Evolutionary conservation across 2,113 vertebrate genomes (phyloP), one percentile per base, ranked within the genome.

Genomic region (Puntigrus tetrazona): DNA sequence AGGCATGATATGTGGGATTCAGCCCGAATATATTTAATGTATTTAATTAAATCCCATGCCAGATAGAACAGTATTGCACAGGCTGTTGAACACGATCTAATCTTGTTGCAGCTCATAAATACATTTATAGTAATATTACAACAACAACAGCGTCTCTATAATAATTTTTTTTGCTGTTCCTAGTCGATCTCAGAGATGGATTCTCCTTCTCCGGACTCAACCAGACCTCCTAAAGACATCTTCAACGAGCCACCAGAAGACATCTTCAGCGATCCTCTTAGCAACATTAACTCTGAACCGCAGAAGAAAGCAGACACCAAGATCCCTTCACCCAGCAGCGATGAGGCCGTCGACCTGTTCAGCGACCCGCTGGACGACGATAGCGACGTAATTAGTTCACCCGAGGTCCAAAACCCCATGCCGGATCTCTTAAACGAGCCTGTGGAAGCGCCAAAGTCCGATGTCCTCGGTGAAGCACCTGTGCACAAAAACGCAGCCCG

Each of bases 141-240:
- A 36, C 65, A 69, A 36, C 4, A 69, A 31, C n/a, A n/a, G n/a
- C n/a, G n/a, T n/a, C 65, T 38, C 31, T 36, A 69, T 69, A 36
- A 34, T 29, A 3, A 6, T 70, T 8, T 52, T n/a, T 29, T 43
- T 6, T 50, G 16, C 50, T 31, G 3, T 86, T 65, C 86, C 3
- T 89, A 95, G 94, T 92, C 41, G 16, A 77, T 87, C 29, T 88
- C 90, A 50, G 82, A 90, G 10, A 87, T 85, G 81, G 92, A 93
- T 72, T 69, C 89, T 38, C 38, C 78, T 0, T 78, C 87, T 31
- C 67, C 86, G 10, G 85, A 22, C 59, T 85, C 78, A 29, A 29
- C 61, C 34, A 78, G 85, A 20, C 86, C 87, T 63, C 85, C 89
- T 52, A 55, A 47, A 70, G 92, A 93, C 81, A 2, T 89, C 81